A percentile compares a stretch with the other conserved stretches of the same genome.
Conservation (phyloP, 2,888 invertebrate genomes). For the Incurvaria masculella region DNA sequence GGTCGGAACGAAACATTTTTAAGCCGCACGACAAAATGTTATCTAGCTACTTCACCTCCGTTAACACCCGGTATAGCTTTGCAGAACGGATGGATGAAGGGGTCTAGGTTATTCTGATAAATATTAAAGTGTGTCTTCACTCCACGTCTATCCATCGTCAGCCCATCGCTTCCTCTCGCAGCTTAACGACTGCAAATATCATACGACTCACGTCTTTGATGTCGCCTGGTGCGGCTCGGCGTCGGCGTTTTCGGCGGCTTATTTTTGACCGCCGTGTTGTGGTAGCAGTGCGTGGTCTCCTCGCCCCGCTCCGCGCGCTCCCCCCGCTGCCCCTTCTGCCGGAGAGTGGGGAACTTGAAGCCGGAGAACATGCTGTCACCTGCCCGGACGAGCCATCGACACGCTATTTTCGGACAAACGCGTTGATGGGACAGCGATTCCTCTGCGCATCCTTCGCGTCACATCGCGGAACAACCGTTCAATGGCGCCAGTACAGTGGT, state of each 20-base stretch:
- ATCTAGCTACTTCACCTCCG: too few relatives aligned
- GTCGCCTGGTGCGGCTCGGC: conserved; percentile 45
- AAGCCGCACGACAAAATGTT: too few relatives aligned
- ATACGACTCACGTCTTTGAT: conserved; percentile 47
- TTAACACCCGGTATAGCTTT: too few relatives aligned
- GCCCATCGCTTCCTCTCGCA: too few relatives aligned
- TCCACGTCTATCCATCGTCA: too few relatives aligned
- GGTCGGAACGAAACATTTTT: too few relatives aligned
- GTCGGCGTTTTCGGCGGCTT: conserved; percentile 59
- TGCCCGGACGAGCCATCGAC: not conserved
- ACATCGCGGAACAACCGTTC: too few relatives aligned
- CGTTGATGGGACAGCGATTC: not conserved
- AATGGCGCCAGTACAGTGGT: too few relatives aligned
- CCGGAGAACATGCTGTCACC: conserved; percentile 50
- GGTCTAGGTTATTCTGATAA: too few relatives aligned
- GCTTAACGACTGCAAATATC: not conserved
- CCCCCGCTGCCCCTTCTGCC: conserved; percentile 41
- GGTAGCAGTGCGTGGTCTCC: conserved; percentile 47
- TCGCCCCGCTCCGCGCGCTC: conserved; percentile 48
- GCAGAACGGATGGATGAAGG: too few relatives aligned
- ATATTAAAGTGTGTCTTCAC: too few relatives aligned
- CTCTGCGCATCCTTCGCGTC: not conserved
- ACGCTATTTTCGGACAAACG: not conserved
- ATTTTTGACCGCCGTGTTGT: conserved; percentile 37
- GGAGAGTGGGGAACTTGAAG: conserved; percentile 52